Base-by-base conservation (phyloP, 2,113 vertebrate genomes). In the Neotragus pygmaeus region DNA sequence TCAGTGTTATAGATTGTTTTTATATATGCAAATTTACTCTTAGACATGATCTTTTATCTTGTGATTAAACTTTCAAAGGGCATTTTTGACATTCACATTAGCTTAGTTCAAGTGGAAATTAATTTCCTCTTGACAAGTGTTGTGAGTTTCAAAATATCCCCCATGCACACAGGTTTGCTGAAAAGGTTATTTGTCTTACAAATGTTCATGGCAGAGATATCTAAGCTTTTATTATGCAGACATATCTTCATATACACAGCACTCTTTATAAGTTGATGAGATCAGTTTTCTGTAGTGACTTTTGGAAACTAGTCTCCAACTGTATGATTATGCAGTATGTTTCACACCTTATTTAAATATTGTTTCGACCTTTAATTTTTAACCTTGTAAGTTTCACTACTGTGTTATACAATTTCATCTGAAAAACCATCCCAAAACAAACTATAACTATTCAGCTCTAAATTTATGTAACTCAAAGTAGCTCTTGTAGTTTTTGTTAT, bases 71-170 rank as follows among this genome's bases (percentile, higher is more conserved):
- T 95, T 96, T 88, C 90, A 97, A 95, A 97, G 95, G 96, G 95
- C 75, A 96, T 97, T 97, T 98, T 94, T 96, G 90, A 96, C 97
- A 96, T 96, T 97, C 70, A 94, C n/a, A 90, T 96, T 96, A 97
- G 82, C 95, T 97, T 94, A 91, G 81, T 90, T 96, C 85, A 91
- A 96, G 64, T 96, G 39, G 43, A 95, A 96, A 97, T 98, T 98
- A 97, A 98, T 98, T 97, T 98, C 62, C 53, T 96, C 94, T 97
- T 96, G 97, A 98, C 96, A 95, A 96, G 87, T 88, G 75, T 92
- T 96, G 78, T 90, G 85, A 92, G 88, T 96, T 96, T 96, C 75
- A 90, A 97, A 96, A 95, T 97, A 92, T 95, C 36, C 96, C 95
- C 90, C 77, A 30, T 96, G 95, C 43, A 94, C 58, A 94, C 58